Evolutionary conservation across 2,113 vertebrate genomes (phyloP).

Genomic region (Onychorhynchus coronatus): DNA sequence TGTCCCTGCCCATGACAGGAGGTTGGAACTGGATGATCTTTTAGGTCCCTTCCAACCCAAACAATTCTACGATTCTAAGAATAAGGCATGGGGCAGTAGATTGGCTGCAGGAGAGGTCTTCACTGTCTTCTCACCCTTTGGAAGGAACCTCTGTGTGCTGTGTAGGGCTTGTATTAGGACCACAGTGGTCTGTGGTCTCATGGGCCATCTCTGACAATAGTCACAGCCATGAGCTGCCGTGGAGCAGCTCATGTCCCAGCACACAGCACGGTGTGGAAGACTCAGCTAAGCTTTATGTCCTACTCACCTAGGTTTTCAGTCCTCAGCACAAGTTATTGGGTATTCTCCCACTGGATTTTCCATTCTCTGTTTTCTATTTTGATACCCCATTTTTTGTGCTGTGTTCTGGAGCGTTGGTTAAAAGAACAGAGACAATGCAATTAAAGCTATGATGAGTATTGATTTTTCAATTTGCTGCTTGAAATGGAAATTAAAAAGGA

Average conservation of each 20-base stretch:
- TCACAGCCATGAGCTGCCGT: accelerated
- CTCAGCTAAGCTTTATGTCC: not conserved
- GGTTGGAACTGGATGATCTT: not conserved
- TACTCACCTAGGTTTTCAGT: not conserved
- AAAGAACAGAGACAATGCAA: not conserved
- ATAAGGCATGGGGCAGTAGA: not conserved
- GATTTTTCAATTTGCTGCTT: conserved; percentile 33
- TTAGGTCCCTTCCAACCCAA: not conserved
- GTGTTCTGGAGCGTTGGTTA: not conserved
- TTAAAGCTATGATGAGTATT: not conserved
- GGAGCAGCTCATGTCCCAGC: not conserved
- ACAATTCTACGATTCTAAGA: not conserved
- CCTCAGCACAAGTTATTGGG: not conserved
- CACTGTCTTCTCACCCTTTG: not conserved
- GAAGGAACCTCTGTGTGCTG: not conserved
- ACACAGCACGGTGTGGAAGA: not conserved
- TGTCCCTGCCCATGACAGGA: not conserved
- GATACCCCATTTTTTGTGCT: not conserved
- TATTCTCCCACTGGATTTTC: not conserved
- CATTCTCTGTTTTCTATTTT: not conserved
- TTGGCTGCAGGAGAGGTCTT: not conserved
- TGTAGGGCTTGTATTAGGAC: not conserved
- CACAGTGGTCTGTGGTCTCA: not conserved
- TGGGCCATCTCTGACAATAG: not conserved
- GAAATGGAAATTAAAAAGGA: conserved; percentile 22